Evolutionary conservation across 2,797 vertebrate species (phyloP), one percentile per base, ranked within the genome.

Genomic region (Sebastes steindachneri): DNA sequence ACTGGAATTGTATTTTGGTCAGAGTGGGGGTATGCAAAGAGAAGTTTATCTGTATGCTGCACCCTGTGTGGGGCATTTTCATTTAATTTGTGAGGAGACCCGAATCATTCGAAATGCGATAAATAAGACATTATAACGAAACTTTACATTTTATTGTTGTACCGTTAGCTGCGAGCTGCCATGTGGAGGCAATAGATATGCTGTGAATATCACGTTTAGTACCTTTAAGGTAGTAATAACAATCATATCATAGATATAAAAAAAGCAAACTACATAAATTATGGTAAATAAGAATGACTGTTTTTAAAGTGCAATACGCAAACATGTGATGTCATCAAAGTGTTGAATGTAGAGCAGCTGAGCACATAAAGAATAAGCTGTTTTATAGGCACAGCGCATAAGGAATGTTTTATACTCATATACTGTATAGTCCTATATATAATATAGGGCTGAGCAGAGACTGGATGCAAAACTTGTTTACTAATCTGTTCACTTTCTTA

Each of bases 381-480:
- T 12, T 73, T 59, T 25, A 45, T 35, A 4, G 19, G 19, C 28
- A 19, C 63, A 54, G n/a, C 0, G 3, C 7, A 54, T 26, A 28
- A 80, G 70, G 19, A 63, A 19, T 80, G 25, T 67, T 73, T 74
- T 9, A 64, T 84, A 37, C 9, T 67, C 5, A 15, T 15, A 69
- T 65, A 25, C 4, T 57, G 26, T 45, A 48, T n/a, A 53, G 35
- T 33, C 41, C 23, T 26, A 11, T 10, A 23, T 21, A 48, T 45
- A 28, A 45, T 53, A 33, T 9, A 33, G 17, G 31, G 29, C 25
- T 7, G 21, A 55, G 33, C 45, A 58, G 48, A 41, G 15, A 70
- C 14, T 45, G 25, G 17, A 63, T 70, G 1, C n/a, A 62, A 57
- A 54, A 76, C 55, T 25, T 28, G n/a, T 29, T 29, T 29, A 48